Conservation (phyloP, 2,888 invertebrate genomes). For the Stictocephala bisonia region DNA sequence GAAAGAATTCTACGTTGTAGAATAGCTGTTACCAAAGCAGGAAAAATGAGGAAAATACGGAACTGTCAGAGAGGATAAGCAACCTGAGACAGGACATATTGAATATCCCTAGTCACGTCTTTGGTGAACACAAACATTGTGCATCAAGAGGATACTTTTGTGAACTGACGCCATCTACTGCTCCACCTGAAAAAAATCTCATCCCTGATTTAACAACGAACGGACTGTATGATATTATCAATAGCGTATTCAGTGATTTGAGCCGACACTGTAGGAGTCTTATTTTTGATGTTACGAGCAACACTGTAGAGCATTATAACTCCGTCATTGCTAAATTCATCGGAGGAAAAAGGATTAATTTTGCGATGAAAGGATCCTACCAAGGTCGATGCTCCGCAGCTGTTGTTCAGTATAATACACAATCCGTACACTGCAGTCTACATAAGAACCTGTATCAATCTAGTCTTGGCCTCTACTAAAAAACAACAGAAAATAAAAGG, state of each 20-base stretch:
- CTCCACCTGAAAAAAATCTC: not conserved
- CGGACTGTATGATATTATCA: constrained; percentile 12
- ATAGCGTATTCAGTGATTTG: constrained; percentile 5
- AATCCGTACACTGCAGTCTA: constrained; percentile 46
- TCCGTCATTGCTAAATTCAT: too few relatives aligned
- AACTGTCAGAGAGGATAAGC: not conserved
- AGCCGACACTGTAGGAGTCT: constrained; percentile 30
- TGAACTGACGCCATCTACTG: not conserved
- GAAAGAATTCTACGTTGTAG: constrained; percentile 29
- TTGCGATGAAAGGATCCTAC: constrained; percentile 58
- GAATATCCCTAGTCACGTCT: constrained; percentile 39
- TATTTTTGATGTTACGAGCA: constrained; percentile 12
- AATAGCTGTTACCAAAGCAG: constrained; percentile 25
- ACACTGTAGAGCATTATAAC: constrained; percentile 23
- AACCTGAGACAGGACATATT: constrained; percentile 26
- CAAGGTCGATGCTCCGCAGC: constrained; percentile 61
- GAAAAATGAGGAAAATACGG: not conserved
- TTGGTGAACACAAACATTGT: constrained; percentile 34
- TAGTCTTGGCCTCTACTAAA: constrained; percentile 18
- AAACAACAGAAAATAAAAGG: constrained; percentile 20
- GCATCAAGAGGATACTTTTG: constrained; percentile 39
- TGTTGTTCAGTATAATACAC: constrained; percentile 60
- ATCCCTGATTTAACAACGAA: not conserved
- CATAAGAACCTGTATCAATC: constrained; percentile 17
- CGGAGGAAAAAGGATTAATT: constrained; percentile 62